These are phyloP conservation scores for Poeciliopsis prolifica DNA, from an alignment of 2,113 vertebrate species.

Conservation along the genomic window DNA sequence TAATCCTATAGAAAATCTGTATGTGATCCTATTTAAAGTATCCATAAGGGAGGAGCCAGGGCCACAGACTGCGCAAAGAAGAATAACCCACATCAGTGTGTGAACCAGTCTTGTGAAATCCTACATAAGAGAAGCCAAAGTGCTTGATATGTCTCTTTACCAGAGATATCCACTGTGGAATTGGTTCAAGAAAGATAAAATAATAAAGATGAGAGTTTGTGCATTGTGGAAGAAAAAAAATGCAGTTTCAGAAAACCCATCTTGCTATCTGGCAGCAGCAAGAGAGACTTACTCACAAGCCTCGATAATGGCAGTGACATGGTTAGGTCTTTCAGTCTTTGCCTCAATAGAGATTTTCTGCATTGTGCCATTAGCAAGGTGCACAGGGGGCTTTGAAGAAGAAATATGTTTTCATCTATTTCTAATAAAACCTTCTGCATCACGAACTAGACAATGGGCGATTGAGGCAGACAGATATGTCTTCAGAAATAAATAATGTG, in stretches of 20 bases:
- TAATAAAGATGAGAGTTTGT: constrained; percentile 17
- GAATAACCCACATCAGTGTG: neutral
- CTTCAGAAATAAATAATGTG: constrained; percentile 70
- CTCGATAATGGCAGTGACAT: neutral
- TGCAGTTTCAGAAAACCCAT: constrained; percentile 2
- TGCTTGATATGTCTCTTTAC: neutral
- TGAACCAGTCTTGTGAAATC: neutral
- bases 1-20: neutral
- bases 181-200: constrained; percentile 1
- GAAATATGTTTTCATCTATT: constrained; percentile 54
- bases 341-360: constrained; percentile 39
- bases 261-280: neutral
- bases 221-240: constrained; percentile 7
- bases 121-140: neutral
- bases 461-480: constrained; percentile 62
- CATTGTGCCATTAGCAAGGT: constrained; percentile 17
- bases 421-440: constrained; percentile 53
- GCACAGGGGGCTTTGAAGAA: constrained; percentile 22
- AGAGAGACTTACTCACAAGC: constrained; percentile 23
- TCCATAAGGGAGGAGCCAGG: neutral
- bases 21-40: neutral
- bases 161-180: neutral
- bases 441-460: constrained; percentile 62
- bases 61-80: neutral
- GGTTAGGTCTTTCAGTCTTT: constrained; percentile 38